Evolutionary conservation across 2,888 invertebrate species (phyloP).

Genomic region (Epinotia demarniana): DNA sequence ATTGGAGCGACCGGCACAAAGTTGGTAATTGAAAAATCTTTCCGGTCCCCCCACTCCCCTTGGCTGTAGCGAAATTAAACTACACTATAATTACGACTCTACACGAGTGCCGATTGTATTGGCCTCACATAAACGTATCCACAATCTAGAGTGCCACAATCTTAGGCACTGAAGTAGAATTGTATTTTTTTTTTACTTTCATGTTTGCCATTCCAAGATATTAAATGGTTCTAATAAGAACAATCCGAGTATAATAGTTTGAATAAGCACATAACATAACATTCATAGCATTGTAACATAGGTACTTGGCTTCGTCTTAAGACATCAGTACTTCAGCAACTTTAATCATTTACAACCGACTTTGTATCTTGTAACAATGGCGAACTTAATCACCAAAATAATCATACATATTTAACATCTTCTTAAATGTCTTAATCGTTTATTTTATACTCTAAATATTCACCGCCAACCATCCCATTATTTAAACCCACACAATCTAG

Average conservation of each 20-base stretch:
- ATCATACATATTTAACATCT: background rate
- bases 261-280: background rate
- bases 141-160: background rate
- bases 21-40: constrained; percentile 83
- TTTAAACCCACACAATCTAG: constrained; percentile 46
- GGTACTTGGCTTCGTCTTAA: background rate
- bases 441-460: constrained; percentile 14
- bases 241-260: background rate
- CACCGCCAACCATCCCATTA: constrained; percentile 37
- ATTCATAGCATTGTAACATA: background rate
- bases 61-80: constrained; percentile 49
- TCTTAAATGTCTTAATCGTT: background rate
- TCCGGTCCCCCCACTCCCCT: constrained; percentile 54
- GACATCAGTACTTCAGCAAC: background rate
- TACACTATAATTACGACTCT: constrained; percentile 55
- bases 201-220: no score
- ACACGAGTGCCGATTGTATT: constrained; percentile 39
- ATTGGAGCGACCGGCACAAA: constrained; percentile 79
- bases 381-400: background rate
- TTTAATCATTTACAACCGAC: background rate
- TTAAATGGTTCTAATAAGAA: background rate
- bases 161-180: background rate
- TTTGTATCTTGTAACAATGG: background rate
- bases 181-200: no score
- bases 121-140: constrained; percentile 10